These are phyloP conservation scores for Spilosoma lubricipeda DNA, from an alignment of 2,888 invertebrate species.

Conservation along the genomic window DNA sequence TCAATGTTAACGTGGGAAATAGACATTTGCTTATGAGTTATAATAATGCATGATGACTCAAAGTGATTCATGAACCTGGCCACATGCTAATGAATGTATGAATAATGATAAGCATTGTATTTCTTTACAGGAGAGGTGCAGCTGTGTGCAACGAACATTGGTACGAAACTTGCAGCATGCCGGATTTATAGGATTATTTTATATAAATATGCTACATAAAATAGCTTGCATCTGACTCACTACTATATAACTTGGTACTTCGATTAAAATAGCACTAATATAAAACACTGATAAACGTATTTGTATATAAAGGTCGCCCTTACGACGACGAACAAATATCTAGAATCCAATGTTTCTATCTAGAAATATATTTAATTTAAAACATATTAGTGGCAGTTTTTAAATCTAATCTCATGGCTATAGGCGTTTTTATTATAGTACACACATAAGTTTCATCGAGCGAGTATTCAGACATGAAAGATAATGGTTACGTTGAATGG, in stretches of 20 bases:
- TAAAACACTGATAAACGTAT: constrained; percentile 19
- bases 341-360: constrained; percentile 31
- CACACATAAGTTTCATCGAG: constrained; percentile 43
- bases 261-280: constrained; percentile 39
- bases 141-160: constrained; percentile 82
- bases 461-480: constrained; percentile 36
- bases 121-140: constrained; percentile 67
- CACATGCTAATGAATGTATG: neutral
- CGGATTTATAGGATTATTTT: constrained; percentile 77
- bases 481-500: constrained; percentile 49
- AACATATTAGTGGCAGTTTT: constrained; percentile 27
- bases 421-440: constrained; percentile 33
- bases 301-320: constrained; percentile 33
- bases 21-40: neutral
- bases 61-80: neutral
- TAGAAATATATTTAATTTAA: neutral
- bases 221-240: constrained; percentile 72
- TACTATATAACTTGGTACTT: constrained; percentile 52
- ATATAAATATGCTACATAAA: constrained; percentile 66
- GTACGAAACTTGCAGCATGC: constrained; percentile 79
- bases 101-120: neutral
- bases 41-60: neutral
- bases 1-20: neutral
- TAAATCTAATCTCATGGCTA: constrained; percentile 36
- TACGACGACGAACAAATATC: constrained; percentile 31